Evolutionary conservation across 2,888 invertebrate genomes (phyloP), one percentile per base, ranked within the genome.

Genomic region (Frankliniella fusca): DNA sequence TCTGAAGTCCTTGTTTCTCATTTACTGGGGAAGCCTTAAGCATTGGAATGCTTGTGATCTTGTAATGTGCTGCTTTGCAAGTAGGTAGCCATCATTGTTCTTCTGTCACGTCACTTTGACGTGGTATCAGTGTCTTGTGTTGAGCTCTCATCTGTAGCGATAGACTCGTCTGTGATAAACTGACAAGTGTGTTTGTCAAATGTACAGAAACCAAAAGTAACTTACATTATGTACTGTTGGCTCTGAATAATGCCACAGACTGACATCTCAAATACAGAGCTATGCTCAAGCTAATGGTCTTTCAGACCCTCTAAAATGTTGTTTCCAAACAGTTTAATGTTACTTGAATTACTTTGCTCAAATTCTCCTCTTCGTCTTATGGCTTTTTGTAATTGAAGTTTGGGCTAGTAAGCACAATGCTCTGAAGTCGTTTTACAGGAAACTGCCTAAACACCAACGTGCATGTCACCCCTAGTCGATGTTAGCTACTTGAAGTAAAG

Each of bases 121-220:
- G 38, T 38, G 38, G 38, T 38, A 38, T 38, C 38, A 38, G 3
- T 38, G 38, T 38, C 5, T 23, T 20, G 23, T 23, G 70, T 70
- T 23, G 23, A n/a, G 70, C 20, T 70, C 70, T 70, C 8, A 54
- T 12, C 23, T 70, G 9, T 70, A 70, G 70, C 23, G n/a, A 9
- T 70, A 70, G 70, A 70, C 23, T 70, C 23, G 23, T 70, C 70
- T 70, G 70, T 70, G 70, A 70, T 70, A 70, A 70, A 70, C 70
- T 70, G 70, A 23, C 70, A 70, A n/a, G 70, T 70, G 20, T 11
- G 10, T n/a, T 70, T 70, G 70, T 70, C 70, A 70, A 70, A 70
- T 70, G 70, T 70, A 70, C 70, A 70, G 70, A 70, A 70, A 70
- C 70, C 70, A 70, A 70, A 70, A 70, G 70, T 70, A 70, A 70